A percentile compares a stretch with the other conserved stretches of the same genome.
Conservation (phyloP, 2,797 vertebrate genomes). For the Chrysocyon brachyurus region DNA sequence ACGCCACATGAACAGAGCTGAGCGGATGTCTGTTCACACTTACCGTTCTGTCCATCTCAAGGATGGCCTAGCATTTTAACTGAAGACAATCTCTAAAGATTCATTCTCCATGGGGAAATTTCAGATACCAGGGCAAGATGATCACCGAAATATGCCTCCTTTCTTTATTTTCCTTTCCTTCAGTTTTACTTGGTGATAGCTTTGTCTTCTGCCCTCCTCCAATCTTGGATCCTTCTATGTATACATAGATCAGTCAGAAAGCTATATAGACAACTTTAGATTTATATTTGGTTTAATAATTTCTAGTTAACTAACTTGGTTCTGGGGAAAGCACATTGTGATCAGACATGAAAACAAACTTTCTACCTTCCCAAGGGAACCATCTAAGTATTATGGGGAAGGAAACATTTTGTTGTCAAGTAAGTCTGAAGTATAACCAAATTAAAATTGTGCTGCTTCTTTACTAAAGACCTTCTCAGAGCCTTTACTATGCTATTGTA, state of each 20-base stretch:
- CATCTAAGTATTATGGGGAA: not conserved
- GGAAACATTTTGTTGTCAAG: not conserved
- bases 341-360: constrained; percentile 49
- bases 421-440: constrained; percentile 30
- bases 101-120: not conserved
- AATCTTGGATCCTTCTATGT: not conserved
- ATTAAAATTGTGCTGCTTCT: constrained; percentile 16
- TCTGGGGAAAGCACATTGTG: not conserved
- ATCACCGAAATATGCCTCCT: not conserved
- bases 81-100: not conserved
- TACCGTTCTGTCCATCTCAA: not conserved
- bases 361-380: not conserved
- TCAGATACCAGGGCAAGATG: not conserved
- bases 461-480: not conserved
- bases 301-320: constrained; percentile 5
- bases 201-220: not conserved
- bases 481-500: not conserved
- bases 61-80: not conserved
- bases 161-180: not conserved
- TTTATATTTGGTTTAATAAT: constrained; percentile 31
- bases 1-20: not conserved
- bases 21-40: not conserved
- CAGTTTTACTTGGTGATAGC: not conserved
- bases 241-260: not conserved
- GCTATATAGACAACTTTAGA: not conserved